Conservation (phyloP, 2,113 vertebrate genomes). For the Scartelaos histophorus region DNA sequence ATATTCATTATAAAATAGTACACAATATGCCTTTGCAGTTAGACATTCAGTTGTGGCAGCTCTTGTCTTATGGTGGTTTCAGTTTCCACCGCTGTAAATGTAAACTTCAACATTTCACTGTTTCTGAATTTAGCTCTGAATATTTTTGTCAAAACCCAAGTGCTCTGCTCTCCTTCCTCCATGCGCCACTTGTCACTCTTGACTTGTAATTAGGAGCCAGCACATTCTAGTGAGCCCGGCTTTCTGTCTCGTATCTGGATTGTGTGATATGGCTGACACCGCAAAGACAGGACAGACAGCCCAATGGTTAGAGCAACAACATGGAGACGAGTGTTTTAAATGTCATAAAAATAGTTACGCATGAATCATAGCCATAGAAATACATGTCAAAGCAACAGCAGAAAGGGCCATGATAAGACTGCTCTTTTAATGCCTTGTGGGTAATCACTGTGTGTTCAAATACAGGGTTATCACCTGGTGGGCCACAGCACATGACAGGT, state of each 20-base stretch:
- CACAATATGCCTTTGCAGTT: not conserved
- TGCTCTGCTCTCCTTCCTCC: constrained; percentile 10
- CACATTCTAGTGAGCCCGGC: constrained; percentile 15
- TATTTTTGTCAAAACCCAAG: not conserved
- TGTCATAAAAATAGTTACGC: constrained; percentile 16
- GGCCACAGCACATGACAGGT: constrained; percentile 25
- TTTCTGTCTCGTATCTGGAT: constrained; percentile 15
- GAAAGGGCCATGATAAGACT: not conserved
- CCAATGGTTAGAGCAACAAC: constrained; percentile 2
- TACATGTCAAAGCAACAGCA: constrained; percentile 5
- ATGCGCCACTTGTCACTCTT: constrained; percentile 2
- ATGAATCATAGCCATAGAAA: not conserved
- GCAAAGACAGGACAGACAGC: not conserved
- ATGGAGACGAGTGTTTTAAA: constrained; percentile 15
- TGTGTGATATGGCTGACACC: constrained; percentile 4
- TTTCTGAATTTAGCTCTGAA: constrained; percentile 13
- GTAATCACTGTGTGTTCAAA: constrained; percentile 16
- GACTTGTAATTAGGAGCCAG: constrained; percentile 29
- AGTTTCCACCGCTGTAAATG: not conserved
- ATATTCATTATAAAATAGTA: not conserved
- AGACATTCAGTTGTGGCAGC: not conserved
- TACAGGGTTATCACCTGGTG: constrained; percentile 34
- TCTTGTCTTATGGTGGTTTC: constrained; percentile 3
- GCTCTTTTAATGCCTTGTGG: constrained; percentile 9
- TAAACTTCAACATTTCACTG: not conserved